phyloP scores from a whole-genome alignment of 2,888 invertebrate species.

The Automeris io region DNA sequence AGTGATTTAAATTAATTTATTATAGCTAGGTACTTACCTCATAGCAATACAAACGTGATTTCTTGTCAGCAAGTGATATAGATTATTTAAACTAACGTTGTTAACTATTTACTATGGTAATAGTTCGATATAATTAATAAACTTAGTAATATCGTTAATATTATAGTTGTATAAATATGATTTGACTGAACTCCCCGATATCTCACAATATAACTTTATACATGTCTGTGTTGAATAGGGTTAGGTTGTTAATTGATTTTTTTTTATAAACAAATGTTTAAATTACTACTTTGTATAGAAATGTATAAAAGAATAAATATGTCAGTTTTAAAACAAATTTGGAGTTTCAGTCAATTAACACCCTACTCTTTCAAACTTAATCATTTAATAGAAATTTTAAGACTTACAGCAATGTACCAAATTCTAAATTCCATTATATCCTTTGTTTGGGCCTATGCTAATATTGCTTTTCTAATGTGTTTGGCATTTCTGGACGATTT shows the following conservation, averaged over 20 bases:
- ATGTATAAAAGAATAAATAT: slow-evolving; percentile 71
- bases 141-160: slow-evolving; percentile 29
- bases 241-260: slow-evolving; percentile 73
- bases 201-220: slow-evolving; percentile 43
- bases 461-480: slow-evolving; percentile 47
- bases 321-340: slow-evolving; percentile 62
- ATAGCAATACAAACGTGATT: slow-evolving; percentile 40
- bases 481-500: slow-evolving; percentile 36
- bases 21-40: slow-evolving; percentile 36
- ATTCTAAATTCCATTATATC: slow-evolving; percentile 25
- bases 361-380: slow-evolving; percentile 58
- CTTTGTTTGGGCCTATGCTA: slow-evolving; percentile 31
- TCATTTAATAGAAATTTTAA: slow-evolving; percentile 3
- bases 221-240: slow-evolving; percentile 60
- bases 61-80: slow-evolving; percentile 67
- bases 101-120: slow-evolving; percentile 37
- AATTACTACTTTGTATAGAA: slow-evolving; percentile 61
- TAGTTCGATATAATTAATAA: slow-evolving; percentile 27
- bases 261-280: slow-evolving; percentile 21
- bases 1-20: slow-evolving; percentile 31
- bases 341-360: slow-evolving; percentile 78
- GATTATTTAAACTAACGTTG: slow-evolving; percentile 26
- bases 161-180: slow-evolving; percentile 40
- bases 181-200: slow-evolving; percentile 71
- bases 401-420: slow-evolving; percentile 18